A percentile compares a stretch with the other conserved stretches of the same genome.
These are phyloP conservation scores for Myotis planiceps DNA, from an alignment of 2,797 vertebrate genomes.

Conservation along the genomic window DNA sequence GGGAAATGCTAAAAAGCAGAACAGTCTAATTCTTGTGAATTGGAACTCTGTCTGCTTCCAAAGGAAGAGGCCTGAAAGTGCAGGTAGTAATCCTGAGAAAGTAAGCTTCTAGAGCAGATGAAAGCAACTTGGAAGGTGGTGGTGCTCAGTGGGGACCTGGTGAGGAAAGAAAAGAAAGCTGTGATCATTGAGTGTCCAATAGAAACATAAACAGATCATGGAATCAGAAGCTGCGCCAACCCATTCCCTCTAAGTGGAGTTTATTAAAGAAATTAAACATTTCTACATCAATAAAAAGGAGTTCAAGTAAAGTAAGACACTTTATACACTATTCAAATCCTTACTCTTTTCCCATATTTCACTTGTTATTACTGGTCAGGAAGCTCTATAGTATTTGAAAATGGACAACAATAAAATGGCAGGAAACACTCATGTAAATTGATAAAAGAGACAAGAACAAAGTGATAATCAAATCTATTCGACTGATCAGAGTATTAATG, in stretches of 20 bases:
- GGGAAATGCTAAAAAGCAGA: neutral
- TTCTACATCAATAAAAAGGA: neutral
- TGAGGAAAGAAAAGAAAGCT: neutral
- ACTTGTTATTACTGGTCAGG: neutral
- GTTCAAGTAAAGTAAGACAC: neutral
- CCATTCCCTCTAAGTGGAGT: neutral
- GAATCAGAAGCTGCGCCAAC: neutral
- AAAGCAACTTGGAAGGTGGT: neutral
- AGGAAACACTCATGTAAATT: neutral
- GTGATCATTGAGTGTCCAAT: neutral
- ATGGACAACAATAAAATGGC: neutral
- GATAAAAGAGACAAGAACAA: neutral
- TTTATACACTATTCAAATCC: neutral
- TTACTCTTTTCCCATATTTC: neutral
- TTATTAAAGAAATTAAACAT: neutral
- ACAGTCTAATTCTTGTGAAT: neutral
- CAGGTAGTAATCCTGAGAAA: neutral
- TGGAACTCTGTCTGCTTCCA: neutral
- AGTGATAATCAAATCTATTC: neutral
- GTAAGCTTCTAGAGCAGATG: neutral
- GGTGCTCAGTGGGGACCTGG: neutral
- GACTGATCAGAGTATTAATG: neutral
- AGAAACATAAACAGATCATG: neutral
- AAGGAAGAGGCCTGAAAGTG: neutral
- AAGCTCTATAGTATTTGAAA: neutral